Percentiles rank a stretch among this genome's conserved stretches.
phyloP scores from a whole-genome alignment of 2,888 invertebrate genomes.

The Calameuta idolon region DNA sequence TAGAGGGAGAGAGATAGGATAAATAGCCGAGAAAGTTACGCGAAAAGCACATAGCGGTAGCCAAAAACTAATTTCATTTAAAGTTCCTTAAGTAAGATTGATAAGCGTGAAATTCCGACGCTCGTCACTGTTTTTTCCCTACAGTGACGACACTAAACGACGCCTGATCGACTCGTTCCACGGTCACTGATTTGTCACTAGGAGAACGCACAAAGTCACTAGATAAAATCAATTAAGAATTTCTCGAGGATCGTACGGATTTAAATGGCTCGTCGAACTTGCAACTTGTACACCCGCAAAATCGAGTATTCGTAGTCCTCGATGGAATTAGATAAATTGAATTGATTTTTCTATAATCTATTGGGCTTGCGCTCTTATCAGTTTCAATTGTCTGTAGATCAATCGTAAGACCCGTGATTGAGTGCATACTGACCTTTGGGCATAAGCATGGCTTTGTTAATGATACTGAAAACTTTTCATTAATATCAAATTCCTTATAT shows the following conservation, averaged over 20 bases:
- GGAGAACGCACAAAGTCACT: background rate
- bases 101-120: conserved; percentile 41
- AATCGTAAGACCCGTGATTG: too few relatives aligned
- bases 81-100: conserved; percentile 50
- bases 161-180: background rate
- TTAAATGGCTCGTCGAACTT: too few relatives aligned
- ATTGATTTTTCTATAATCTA: too few relatives aligned
- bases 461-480: background rate
- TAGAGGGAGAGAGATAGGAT: background rate
- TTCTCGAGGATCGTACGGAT: too few relatives aligned
- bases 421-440: too few relatives aligned
- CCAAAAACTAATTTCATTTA: conserved; percentile 55
- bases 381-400: too few relatives aligned
- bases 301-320: too few relatives aligned
- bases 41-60: conserved; percentile 28
- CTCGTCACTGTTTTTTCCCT: background rate
- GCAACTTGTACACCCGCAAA: too few relatives aligned
- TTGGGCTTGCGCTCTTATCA: too few relatives aligned
- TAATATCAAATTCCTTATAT: background rate
- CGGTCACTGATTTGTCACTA: background rate
- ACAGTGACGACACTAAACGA: background rate
- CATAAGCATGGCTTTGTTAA: background rate
- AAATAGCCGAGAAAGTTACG: background rate
- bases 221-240: background rate
- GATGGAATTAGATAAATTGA: too few relatives aligned